Base-by-base conservation (phyloP, 2,113 vertebrate species). In the Loxodonta africana region DNA sequence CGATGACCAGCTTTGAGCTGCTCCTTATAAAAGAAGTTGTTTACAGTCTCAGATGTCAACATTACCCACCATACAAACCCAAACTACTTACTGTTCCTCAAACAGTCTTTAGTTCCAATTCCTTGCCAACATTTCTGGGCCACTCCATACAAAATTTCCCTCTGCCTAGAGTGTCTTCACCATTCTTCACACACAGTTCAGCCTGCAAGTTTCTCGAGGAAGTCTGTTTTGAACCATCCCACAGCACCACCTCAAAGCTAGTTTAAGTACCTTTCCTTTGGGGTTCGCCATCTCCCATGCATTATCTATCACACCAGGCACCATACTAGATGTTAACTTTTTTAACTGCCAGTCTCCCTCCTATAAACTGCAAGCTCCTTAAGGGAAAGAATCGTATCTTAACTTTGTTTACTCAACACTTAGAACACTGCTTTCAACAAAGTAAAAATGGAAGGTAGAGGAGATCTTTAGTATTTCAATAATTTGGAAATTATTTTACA, bases 401-500 rank as follows among this genome's bases (percentile, higher is more conserved):
- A 78, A 63, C 41, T 84, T 48, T 88, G 67, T 48, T 92, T 33
- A 81, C 48, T n/a, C 44, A 92, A n/a, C 17, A 92, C 21, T 37
- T 80, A 91, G 57, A 93, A 95, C 69, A 80, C 48, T 51, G 11
- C 81, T 60, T 97, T 33, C 20, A 51, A 81, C 51, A 77, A 69
- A n/a, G 28, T 69, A 33, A 63, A 20, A 11, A 60, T 83, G 5
- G 10, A 41, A 74, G 18, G n/a, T 76, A 82, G 33, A 6, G 41
- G 63, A 91, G 9, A 88, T 2, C 1, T n/a, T 88, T 81, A 77
- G 30, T 14, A 84, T 60, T 41, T 83, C 69, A 41, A 74, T 78
- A 90, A 62, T 53, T n/a, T 0, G 90, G 46, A n/a, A 25, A 71
- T 71, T 88, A 88, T 51, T 95, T 95, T 86, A 81, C 1, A 92